phyloP scores from a whole-genome alignment of 92 coral and sea anemone genomes.

The Porites divaricata region DNA sequence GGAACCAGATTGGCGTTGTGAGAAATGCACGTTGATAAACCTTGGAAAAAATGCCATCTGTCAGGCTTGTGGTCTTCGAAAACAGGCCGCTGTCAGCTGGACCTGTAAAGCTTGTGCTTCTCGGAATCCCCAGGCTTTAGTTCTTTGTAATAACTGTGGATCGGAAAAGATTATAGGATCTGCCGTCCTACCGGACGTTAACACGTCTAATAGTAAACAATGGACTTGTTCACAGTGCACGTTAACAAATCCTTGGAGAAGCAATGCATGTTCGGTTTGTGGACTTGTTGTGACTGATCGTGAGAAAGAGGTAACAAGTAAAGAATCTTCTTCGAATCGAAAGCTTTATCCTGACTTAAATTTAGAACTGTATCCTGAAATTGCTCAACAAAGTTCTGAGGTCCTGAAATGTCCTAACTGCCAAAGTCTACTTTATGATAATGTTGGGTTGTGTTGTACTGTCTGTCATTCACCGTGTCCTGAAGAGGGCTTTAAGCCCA shows the following conservation, averaged over 20 bases:
- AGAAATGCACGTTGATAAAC: slow-evolving; percentile 75
- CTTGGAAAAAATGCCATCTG: slow-evolving; percentile 52
- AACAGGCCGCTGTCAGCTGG: slow-evolving; percentile 59
- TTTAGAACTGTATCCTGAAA: slow-evolving; percentile 66
- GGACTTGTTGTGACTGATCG: slow-evolving; percentile 34
- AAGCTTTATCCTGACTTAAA: slow-evolving; percentile 65
- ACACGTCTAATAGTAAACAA: slow-evolving; percentile 17
- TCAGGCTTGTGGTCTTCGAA: slow-evolving; percentile 59
- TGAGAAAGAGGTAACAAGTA: slow-evolving; percentile 9
- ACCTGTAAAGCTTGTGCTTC: slow-evolving; percentile 71
- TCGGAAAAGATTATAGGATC: slow-evolving; percentile 36
- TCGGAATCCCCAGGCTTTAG: slow-evolving; percentile 58
- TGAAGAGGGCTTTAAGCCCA: slow-evolving; percentile 94
- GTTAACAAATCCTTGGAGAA: slow-evolving; percentile 55
- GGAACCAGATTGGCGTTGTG: slow-evolving; percentile 77
- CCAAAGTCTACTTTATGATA: slow-evolving; percentile 89
- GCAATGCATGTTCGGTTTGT: slow-evolving; percentile 73
- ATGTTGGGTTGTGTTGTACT: slow-evolving; percentile 73
- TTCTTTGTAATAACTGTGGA: slow-evolving; percentile 78
- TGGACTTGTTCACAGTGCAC: slow-evolving; percentile 90
- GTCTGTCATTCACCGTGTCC: slow-evolving; percentile 87
- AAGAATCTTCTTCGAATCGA: slow-evolving; percentile 14
- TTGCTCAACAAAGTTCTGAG: slow-evolving; percentile 76
- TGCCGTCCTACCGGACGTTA: background rate
- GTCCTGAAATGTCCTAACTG: slow-evolving; percentile 89